Base-by-base conservation (phyloP, 2,888 invertebrate species). In the Plagodis pulveraria region DNA sequence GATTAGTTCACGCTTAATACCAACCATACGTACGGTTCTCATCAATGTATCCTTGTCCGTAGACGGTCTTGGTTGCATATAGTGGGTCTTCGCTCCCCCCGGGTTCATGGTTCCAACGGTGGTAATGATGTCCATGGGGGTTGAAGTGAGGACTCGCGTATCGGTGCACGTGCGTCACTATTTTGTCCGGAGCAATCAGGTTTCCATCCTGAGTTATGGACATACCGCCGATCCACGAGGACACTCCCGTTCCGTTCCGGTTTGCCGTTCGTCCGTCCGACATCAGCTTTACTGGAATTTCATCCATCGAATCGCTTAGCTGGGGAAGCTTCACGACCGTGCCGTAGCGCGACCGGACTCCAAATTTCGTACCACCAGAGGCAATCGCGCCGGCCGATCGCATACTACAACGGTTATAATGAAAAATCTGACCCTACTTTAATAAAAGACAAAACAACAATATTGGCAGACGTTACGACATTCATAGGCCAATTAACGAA, bases 11-110 rank as follows among this genome's bases (percentile, higher is more conserved):
- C 73, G 62, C 54, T 69, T 59, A 73, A 71, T 74, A 76, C 66
- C 60, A 81, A 72, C 75, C 66, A 90, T 93, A 93, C 93, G 86
- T 93, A 93, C 93, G 93, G 85, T 90, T 89, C 72, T 92, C 93
- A 81, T 93, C 93, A 78, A 89, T 91, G 85, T 93, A 91, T 87
- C 91, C 92, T 49, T 85, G 81, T 54, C 93, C 92, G 82, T 91
- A 92, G 87, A 93, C 91, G 34, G 94, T 94, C 86, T 94, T 94
- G 81, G 94, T 94, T 48, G 93, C 91, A 73, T 91, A 91, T 58
- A 91, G 81, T 40, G 93, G 89, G 63, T 91, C 92, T 73, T 91
- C 91, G 64, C 91, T 88, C 71, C 91, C 93, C 82, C 90, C 94
- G 65, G 86, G 93, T 83, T 89, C 91, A 81, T 91, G 91, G 74